Percentiles rank a stretch among this genome's conserved stretches.
These are phyloP conservation scores for Epistrophe grossulariae DNA, from an alignment of 2,888 invertebrate species.

Conservation along the genomic window DNA sequence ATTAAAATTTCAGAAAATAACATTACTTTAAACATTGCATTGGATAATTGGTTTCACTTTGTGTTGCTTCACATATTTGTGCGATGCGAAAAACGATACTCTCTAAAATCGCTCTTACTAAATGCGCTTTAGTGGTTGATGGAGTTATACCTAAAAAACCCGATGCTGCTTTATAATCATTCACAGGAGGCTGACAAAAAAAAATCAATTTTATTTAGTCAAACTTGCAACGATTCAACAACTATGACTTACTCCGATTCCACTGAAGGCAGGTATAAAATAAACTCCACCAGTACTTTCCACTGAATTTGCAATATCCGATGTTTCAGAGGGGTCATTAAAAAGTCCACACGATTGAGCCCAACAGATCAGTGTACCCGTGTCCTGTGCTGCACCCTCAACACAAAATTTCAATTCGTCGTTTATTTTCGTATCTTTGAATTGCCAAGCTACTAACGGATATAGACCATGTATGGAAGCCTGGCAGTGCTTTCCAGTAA, in stretches of 20 bases:
- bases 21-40: conserved; percentile 87
- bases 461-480: conserved; percentile 94
- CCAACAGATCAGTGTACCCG: conserved; percentile 95
- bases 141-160: conserved; percentile 90
- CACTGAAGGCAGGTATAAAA: conserved; percentile 96
- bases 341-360: conserved; percentile 89
- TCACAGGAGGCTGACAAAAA: conserved; percentile 91
- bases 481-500: conserved; percentile 90
- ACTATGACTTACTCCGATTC: conserved; percentile 88
- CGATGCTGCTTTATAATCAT: conserved; percentile 92
- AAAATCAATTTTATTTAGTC: not conserved
- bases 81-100: conserved; percentile 93
- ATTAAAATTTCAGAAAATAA: not conserved
- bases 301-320: conserved; percentile 88
- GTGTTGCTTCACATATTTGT: conserved; percentile 90
- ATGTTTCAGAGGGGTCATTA: conserved; percentile 87
- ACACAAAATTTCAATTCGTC: conserved; percentile 88
- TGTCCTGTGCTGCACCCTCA: conserved; percentile 95
- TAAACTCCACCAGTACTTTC: conserved; percentile 90
- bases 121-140: conserved; percentile 90
- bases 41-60: conserved; percentile 87
- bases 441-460: conserved; percentile 94
- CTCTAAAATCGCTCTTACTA: conserved; percentile 93
- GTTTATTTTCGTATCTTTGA: conserved; percentile 79
- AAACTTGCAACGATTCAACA: conserved; percentile 9